phyloP scores from a whole-genome alignment of 2,797 vertebrate species.

The Falco columbarius region DNA sequence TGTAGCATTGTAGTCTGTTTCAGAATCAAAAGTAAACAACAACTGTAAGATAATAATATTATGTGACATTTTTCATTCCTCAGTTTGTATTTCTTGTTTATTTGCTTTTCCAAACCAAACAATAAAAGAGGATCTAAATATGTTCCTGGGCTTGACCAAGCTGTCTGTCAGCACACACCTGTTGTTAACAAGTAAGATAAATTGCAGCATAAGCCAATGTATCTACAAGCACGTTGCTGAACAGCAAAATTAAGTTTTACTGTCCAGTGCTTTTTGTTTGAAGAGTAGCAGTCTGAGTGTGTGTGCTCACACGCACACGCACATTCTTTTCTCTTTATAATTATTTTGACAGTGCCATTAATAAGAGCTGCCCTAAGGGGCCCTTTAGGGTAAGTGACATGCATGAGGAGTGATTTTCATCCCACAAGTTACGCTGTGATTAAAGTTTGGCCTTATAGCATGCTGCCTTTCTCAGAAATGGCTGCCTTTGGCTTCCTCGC shows the following conservation, averaged over 20 bases:
- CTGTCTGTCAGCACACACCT: constrained; percentile 43
- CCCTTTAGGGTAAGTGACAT: constrained; percentile 73
- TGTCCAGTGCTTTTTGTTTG: background rate
- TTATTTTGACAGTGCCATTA: constrained; percentile 72
- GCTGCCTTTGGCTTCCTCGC: background rate
- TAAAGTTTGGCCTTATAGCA: constrained; percentile 13
- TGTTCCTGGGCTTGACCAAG: background rate
- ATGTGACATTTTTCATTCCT: background rate
- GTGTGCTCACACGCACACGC: background rate
- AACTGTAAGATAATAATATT: background rate
- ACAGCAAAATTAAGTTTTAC: constrained; percentile 3
- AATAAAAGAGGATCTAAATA: background rate
- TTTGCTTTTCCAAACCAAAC: background rate
- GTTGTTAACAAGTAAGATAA: constrained; percentile 48
- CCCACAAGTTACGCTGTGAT: constrained; percentile 56
- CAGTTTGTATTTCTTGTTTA: background rate
- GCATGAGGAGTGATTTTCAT: constrained; percentile 60
- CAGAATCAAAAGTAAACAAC: background rate
- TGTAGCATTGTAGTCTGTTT: background rate
- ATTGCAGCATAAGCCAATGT: background rate
- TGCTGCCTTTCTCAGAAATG: constrained; percentile 13
- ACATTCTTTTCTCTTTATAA: constrained; percentile 47
- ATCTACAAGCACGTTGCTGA: background rate
- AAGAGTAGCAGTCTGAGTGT: background rate
- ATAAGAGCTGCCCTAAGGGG: constrained; percentile 66